phyloP scores from a whole-genome alignment of 2,113 vertebrate genomes.

The Urocolius indicus region DNA sequence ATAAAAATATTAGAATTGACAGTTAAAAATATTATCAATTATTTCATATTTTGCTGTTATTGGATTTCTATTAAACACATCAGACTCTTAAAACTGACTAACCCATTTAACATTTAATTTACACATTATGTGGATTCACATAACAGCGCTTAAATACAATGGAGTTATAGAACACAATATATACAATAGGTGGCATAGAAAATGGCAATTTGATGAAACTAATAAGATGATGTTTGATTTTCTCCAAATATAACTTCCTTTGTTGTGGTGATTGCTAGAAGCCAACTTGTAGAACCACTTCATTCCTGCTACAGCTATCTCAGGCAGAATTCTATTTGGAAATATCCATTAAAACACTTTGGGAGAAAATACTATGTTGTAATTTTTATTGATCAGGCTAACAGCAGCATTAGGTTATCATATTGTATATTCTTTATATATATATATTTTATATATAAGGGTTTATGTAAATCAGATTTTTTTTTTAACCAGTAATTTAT shows the following conservation, averaged over 20 bases:
- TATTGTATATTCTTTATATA: too few relatives aligned
- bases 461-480: background rate
- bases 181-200: background rate
- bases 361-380: background rate
- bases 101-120: background rate
- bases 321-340: background rate
- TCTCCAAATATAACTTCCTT: background rate
- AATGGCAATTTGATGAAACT: background rate
- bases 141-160: background rate
- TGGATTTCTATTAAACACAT: background rate
- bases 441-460: too few relatives aligned
- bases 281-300: background rate
- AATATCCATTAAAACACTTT: background rate
- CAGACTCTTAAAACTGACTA: background rate
- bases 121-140: background rate
- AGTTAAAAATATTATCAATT: background rate
- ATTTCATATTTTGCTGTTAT: background rate
- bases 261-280: background rate
- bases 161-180: background rate
- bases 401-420: background rate
- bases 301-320: background rate
- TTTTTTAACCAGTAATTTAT: background rate
- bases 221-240: background rate
- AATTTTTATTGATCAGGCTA: background rate
- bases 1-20: background rate